phyloP scores from a whole-genome alignment of 1,140 invertebrate genomes.

The Temnothorax longispinosus region DNA sequence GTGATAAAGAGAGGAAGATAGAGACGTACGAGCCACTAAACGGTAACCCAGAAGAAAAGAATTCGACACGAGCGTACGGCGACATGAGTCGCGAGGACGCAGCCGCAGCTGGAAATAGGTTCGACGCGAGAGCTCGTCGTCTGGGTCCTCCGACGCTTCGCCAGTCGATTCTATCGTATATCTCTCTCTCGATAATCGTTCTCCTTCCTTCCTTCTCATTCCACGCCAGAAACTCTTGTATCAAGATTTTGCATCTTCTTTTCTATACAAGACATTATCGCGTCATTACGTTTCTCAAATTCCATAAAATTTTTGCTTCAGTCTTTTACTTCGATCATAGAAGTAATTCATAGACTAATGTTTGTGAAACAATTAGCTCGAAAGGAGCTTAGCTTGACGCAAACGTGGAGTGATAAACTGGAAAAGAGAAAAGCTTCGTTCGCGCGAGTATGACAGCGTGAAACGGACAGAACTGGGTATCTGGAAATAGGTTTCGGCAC shows the following conservation, averaged over 20 bases:
- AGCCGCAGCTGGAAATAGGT: constrained; percentile 71
- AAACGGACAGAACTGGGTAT: constrained; percentile 19
- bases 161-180: constrained; percentile 31
- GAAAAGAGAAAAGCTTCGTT: not conserved
- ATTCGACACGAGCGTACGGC: constrained; percentile 43
- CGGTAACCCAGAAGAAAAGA: constrained; percentile 40
- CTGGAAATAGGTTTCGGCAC: constrained; percentile 71
- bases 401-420: not conserved
- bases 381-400: not conserved
- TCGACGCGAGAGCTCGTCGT: constrained; percentile 69
- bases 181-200: constrained; percentile 36
- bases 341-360: not conserved
- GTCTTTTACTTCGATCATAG: not conserved
- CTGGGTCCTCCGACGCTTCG: constrained; percentile 47
- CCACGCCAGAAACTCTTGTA: not conserved
- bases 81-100: constrained; percentile 66
- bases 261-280: not conserved
- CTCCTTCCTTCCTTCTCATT: not conserved
- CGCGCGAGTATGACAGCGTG: not conserved
- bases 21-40: not conserved
- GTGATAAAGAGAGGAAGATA: not conserved
- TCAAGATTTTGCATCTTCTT: not conserved
- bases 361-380: not conserved
- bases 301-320: not conserved
- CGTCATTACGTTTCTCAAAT: not conserved